Evolutionary conservation across 2,113 vertebrate species (phyloP), one percentile per base, ranked within the genome.

Genomic region (Lophochroa leadbeateri): DNA sequence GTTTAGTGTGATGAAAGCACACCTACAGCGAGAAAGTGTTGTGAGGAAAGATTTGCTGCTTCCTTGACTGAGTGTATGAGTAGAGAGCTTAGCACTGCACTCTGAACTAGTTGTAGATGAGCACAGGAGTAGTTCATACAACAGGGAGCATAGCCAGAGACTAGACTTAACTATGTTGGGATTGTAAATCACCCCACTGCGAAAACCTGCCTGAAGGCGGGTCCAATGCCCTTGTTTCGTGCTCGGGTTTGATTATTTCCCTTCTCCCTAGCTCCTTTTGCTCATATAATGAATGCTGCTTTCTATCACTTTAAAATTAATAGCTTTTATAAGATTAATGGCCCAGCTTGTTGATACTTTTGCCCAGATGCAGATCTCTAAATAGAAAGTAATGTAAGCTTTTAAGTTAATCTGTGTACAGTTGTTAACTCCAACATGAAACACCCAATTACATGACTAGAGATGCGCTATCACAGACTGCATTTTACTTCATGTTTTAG

Each of bases 111-210:
- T 4, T 82, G 90, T 41, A 91, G 82, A 69, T 31, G 35, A 35
- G 82, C 19, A 87, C 49, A 70, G 94, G 88, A 96, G 95, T 80
- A 44, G 55, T 90, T 93, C 79, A 93, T 92, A 19, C 71, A 75
- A 35, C 65, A 28, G 39, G 58, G 82, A 86, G 33, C 1, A 4
- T 50, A 81, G 69, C 91, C 89, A 80, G 80, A 74, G 70, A 43
- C 37, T 68, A 41, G 5, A 24, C 53, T 75, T 67, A 74, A 77
- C 77, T 33, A 29, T 67, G 49, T 1, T 57, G 87, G 78, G 72
- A 71, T 1, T 83, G 88, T 82, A 47, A 83, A 80, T 90, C 47
- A 31, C 67, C 64, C 24, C 39, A 13, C n/a, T 27, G 83, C 75
- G 88, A 83, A 87, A 72, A 69, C 57, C 71, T 70, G 87, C 60